Base-by-base conservation (phyloP, 2,113 vertebrate genomes). In the Dasyornis broadbenti region DNA sequence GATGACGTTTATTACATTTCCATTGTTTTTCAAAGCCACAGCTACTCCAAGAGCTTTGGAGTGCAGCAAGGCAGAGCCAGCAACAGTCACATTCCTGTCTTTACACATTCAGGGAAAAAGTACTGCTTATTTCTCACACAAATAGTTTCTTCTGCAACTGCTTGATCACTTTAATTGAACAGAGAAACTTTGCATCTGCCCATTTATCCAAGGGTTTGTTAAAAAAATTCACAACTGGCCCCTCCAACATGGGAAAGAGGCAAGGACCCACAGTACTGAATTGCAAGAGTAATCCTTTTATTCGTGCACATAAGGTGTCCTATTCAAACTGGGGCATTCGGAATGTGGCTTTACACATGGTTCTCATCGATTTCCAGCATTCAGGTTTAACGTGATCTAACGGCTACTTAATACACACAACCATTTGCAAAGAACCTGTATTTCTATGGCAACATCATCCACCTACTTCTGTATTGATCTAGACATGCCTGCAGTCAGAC, bases 181-280 rank as follows among this genome's bases (percentile, higher is more conserved):
- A 59, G 13, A 65, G 13, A 60, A 75, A 68, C 19, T 72, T 13
- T 33, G 10, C 11, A 76, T 26, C 31, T 50, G 14, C 26, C 23
- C 1, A 1, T 53, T 87, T 45, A 64, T 44, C 11, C 17, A 71
- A 69, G 9, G 7, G 6, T 49, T 76, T 76, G 15, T 33, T 26
- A 60, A 0, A 5, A 47, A 84, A 78, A 39, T 6, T 30, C 60
- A 56, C n/a, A 57, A 28, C 7, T 13, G 6, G 22, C 17, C 61
- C 15, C 9, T 12, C 7, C 5, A 13, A 31, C 7, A 1, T 0
- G 26, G 23, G 6, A 54, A 44, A 39, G 11, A 35, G 11, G 8
- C 10, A 56, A 63, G 9, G 20, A 42, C 6, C 4, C 24, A 35
- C 7, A 16, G 12, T 2, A 83, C 2, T 44, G 63, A 72, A 77